Evolutionary conservation across 2,888 invertebrate species (phyloP).

Genomic region (Cosmorhoe ocellata): DNA sequence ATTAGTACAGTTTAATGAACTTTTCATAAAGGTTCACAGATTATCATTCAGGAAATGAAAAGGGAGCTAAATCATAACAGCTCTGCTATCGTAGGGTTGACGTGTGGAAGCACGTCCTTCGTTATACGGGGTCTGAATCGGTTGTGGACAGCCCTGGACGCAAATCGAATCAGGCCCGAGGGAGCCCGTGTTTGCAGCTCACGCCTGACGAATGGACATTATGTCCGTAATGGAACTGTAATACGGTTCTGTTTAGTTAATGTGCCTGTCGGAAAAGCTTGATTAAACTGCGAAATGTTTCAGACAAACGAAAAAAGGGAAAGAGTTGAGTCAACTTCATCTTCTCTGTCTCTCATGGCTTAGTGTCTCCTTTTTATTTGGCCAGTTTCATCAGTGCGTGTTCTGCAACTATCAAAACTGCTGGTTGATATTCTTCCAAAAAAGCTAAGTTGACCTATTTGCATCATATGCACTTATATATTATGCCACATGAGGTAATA

Average conservation of each 20-base stretch:
- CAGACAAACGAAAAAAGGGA: too few species aligned
- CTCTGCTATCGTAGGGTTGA: slow-evolving; percentile 37
- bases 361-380: too few species aligned
- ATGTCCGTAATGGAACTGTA: slow-evolving; percentile 21
- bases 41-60: background rate
- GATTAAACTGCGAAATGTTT: background rate
- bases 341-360: too few species aligned
- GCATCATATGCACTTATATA: too few species aligned
- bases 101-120: slow-evolving; percentile 40
- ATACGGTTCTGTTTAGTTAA: slow-evolving; percentile 21
- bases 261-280: slow-evolving; percentile 2
- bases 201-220: slow-evolving; percentile 26
- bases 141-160: slow-evolving; percentile 44
- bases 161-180: slow-evolving; percentile 48
- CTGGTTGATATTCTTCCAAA: too few species aligned
- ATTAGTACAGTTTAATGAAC: too few species aligned
- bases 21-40: background rate
- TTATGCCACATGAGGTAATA: too few species aligned
- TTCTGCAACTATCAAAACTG: too few species aligned
- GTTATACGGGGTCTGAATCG: slow-evolving; percentile 43
- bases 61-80: slow-evolving; percentile 11
- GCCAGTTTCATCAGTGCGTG: too few species aligned
- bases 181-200: slow-evolving; percentile 26
- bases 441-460: too few species aligned
- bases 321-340: too few species aligned